phyloP scores from a whole-genome alignment of 2,888 invertebrate species.

The Asteroscopus sphinx region DNA sequence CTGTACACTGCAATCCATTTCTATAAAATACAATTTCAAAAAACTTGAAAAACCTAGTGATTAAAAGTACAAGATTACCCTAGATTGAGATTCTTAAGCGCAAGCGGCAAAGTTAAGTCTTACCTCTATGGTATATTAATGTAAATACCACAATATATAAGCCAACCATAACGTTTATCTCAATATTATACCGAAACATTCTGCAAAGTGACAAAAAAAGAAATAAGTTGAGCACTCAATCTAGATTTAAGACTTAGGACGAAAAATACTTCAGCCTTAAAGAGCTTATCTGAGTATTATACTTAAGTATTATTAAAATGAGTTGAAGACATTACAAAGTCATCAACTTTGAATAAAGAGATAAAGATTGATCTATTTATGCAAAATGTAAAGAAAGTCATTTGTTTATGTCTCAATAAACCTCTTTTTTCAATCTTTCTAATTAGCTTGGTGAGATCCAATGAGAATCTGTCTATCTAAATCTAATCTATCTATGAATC shows the following conservation, averaged over 20 bases:
- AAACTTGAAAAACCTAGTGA: too few relatives aligned
- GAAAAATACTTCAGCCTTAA: conserved; percentile 16
- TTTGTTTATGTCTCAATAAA: too few relatives aligned
- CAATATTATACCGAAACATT: conserved; percentile 46
- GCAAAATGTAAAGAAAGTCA: too few relatives aligned
- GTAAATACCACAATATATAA: conserved; percentile 41
- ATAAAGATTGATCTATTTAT: conserved; percentile 17
- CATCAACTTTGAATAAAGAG: background rate
- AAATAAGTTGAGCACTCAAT: conserved; percentile 38
- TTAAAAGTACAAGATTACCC: conserved; percentile 6
- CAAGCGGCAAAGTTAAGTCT: conserved; percentile 22
- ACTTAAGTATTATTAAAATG: conserved; percentile 30
- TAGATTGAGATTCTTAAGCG: conserved; percentile 6
- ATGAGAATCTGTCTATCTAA: too few relatives aligned
- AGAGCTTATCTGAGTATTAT: conserved; percentile 31
- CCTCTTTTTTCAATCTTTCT: too few relatives aligned
- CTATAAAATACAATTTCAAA: too few relatives aligned
- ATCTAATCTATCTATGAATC: too few relatives aligned
- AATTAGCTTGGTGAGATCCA: too few relatives aligned
- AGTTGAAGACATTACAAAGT: conserved; percentile 6
- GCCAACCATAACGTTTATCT: conserved; percentile 50
- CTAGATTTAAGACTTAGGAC: conserved; percentile 32
- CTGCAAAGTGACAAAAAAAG: conserved; percentile 21
- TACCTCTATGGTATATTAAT: conserved; percentile 44
- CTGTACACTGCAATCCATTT: too few relatives aligned